phyloP scores from a whole-genome alignment of 2,888 invertebrate species.

The Lycophotia porphyrea region DNA sequence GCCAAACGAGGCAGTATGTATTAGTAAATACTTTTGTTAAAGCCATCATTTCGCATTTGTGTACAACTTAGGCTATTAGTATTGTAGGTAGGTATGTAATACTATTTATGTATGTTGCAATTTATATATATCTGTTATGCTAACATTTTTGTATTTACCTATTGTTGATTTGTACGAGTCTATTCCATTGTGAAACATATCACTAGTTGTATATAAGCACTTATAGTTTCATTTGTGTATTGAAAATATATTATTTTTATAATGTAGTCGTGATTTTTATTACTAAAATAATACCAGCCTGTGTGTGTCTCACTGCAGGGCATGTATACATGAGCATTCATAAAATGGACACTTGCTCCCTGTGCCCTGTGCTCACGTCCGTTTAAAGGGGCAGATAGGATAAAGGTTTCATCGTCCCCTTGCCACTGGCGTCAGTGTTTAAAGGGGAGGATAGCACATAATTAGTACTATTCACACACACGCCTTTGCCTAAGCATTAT shows the following conservation, averaged over 20 bases:
- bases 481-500: too few relatives aligned
- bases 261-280: conserved; percentile 61
- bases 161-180: conserved; percentile 62
- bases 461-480: neutral
- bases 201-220: conserved; percentile 75
- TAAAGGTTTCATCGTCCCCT: neutral
- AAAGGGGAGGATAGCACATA: neutral
- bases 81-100: conserved; percentile 18
- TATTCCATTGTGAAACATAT: conserved; percentile 74
- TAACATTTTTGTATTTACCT: conserved; percentile 35
- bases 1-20: conserved; percentile 43
- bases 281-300: conserved; percentile 6
- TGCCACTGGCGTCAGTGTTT: neutral
- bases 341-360: neutral
- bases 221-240: conserved; percentile 67
- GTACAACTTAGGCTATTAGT: conserved; percentile 53
- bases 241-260: conserved; percentile 79
- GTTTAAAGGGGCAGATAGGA: neutral
- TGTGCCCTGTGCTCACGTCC: neutral
- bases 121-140: conserved; percentile 34
- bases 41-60: conserved; percentile 52
- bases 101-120: conserved; percentile 20
- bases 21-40: conserved; percentile 53
- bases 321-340: neutral
- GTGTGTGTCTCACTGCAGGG: neutral